Evolutionary conservation across 2,888 invertebrate species (phyloP).

Genomic region (Dolichopus griseipennis): DNA sequence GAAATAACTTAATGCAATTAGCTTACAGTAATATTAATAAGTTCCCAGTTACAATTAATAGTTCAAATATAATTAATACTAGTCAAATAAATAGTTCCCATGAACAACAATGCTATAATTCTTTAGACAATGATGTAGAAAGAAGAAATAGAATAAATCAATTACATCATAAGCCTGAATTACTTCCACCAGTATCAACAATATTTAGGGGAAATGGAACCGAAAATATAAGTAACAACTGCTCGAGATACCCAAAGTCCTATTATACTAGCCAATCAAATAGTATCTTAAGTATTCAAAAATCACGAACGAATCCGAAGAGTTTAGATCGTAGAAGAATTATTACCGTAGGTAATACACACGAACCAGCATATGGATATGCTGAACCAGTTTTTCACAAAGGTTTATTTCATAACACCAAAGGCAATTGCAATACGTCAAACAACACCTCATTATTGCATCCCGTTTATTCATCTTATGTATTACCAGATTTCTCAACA

Average conservation of each 20-base stretch:
- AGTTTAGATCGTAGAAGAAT: slow-evolving; percentile 37
- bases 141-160: slow-evolving; percentile 40
- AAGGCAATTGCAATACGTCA: slow-evolving; percentile 13
- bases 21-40: slow-evolving; percentile 25
- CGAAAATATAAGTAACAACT: slow-evolving; percentile 34
- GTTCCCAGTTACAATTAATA: slow-evolving; percentile 20
- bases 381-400: slow-evolving; percentile 67
- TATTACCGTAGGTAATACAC: slow-evolving; percentile 25
- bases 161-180: slow-evolving; percentile 32
- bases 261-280: slow-evolving; percentile 31
- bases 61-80: slow-evolving; percentile 26
- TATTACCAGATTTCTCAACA: slow-evolving; percentile 30
- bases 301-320: slow-evolving; percentile 38
- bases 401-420: slow-evolving; percentile 65
- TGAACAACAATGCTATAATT: slow-evolving; percentile 34
- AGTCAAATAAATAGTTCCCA: slow-evolving; percentile 23
- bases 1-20: slow-evolving; percentile 13
- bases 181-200: slow-evolving; percentile 31
- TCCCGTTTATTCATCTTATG: slow-evolving; percentile 45
- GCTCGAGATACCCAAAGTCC: slow-evolving; percentile 30
- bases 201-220: slow-evolving; percentile 30
- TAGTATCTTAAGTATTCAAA: slow-evolving; percentile 26
- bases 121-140: slow-evolving; percentile 40
- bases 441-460: slow-evolving; percentile 31
- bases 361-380: slow-evolving; percentile 44